Evolutionary conservation across 2,113 vertebrate genomes (phyloP).

Genomic region (Genyomyrus donnyi): DNA sequence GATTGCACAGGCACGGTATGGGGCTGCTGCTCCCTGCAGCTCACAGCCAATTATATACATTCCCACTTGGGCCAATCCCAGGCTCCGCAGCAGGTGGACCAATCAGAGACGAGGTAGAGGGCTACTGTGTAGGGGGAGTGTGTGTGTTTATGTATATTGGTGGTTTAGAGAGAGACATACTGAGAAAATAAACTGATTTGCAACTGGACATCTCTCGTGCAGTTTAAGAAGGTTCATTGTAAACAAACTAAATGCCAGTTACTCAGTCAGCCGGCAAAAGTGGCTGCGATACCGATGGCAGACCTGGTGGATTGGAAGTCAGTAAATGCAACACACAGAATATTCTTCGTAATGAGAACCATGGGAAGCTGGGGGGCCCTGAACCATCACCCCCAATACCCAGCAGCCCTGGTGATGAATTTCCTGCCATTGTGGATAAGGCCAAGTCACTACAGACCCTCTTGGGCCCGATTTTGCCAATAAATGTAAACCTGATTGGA

Average conservation of each 20-base stretch:
- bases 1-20: conserved; percentile 7
- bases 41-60: conserved; percentile 8
- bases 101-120: not conserved
- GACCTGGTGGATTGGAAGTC: no score
- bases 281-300: not conserved
- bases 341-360: no score
- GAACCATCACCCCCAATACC: not conserved
- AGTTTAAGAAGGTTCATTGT: not conserved
- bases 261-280: not conserved
- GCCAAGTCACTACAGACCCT: not conserved
- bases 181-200: not conserved
- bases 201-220: not conserved
- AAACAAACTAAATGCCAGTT: not conserved
- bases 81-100: not conserved
- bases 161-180: not conserved
- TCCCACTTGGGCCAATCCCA: conserved; percentile 12
- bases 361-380: not conserved
- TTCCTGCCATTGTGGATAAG: not conserved
- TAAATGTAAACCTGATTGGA: not conserved
- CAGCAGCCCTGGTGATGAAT: not conserved
- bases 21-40: not conserved
- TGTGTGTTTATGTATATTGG: not conserved
- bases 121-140: not conserved
- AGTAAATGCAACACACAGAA: no score
- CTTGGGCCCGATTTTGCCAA: not conserved